These are phyloP conservation scores for Synergus gifuensis DNA, from an alignment of 2,888 invertebrate species.

Conservation along the genomic window DNA sequence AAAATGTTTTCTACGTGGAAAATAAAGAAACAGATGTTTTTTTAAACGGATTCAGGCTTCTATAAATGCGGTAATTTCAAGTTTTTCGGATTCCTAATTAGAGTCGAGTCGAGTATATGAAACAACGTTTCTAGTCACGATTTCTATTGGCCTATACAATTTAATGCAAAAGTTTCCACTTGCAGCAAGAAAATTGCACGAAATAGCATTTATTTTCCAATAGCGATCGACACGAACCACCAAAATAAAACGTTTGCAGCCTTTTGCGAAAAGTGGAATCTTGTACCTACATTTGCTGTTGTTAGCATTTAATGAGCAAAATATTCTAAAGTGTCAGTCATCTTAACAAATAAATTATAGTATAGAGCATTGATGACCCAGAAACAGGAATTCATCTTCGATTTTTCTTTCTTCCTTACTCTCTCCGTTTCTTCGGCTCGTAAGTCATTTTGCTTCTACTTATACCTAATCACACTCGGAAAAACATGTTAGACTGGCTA, in stretches of 20 bases:
- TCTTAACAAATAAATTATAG: slow-evolving; percentile 36
- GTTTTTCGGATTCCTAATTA: neutral
- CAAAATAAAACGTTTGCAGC: neutral
- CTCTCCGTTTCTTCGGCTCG: slow-evolving; percentile 51
- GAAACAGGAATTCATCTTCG: slow-evolving; percentile 54
- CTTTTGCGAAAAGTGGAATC: neutral
- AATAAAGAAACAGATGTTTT: too few relatives aligned
- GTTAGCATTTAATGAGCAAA: slow-evolving; percentile 18
- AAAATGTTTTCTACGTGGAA: too few relatives aligned
- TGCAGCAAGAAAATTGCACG: neutral
- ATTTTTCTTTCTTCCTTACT: slow-evolving; percentile 58
- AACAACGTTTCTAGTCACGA: neutral
- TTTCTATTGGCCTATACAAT: slow-evolving; percentile 1
- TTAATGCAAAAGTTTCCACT: neutral
- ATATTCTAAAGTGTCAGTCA: neutral
- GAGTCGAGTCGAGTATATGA: neutral
- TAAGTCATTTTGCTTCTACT: slow-evolving; percentile 54
- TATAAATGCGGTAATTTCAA: neutral
- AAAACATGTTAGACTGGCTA: slow-evolving; percentile 36
- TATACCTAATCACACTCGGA: slow-evolving; percentile 44
- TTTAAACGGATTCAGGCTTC: neutral
- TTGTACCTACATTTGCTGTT: neutral
- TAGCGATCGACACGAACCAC: neutral
- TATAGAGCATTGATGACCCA: slow-evolving; percentile 52
- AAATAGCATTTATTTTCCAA: slow-evolving; percentile 3